A percentile compares a stretch with the other conserved stretches of the same genome.
These are phyloP conservation scores for Unio pictorum DNA, from an alignment of 2,888 invertebrate genomes.

Conservation along the genomic window DNA sequence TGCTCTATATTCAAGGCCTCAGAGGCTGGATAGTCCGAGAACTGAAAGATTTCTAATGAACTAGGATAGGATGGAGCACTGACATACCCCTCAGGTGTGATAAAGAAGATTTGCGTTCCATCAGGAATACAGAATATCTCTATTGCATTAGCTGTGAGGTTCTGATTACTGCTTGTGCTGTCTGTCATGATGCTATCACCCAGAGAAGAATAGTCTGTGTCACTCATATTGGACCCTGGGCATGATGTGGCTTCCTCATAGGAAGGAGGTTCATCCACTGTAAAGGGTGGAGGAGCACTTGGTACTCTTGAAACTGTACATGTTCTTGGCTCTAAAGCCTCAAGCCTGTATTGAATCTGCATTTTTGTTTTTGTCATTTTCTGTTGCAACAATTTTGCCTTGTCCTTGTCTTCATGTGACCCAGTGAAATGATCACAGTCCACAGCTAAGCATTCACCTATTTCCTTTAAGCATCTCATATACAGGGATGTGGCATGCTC, in stretches of 20 bases:
- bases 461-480: conserved; percentile 76
- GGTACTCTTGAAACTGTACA: conserved; percentile 11
- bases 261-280: conserved; percentile 58
- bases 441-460: conserved; percentile 76
- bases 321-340: conserved; percentile 61
- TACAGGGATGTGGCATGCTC: conserved; percentile 76
- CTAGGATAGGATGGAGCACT: conserved; percentile 78
- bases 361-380: conserved; percentile 77
- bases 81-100: conserved; percentile 79
- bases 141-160: conserved; percentile 50
- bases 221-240: conserved; percentile 15
- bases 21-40: conserved; percentile 52
- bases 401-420: conserved; percentile 73
- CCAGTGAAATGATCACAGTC: conserved; percentile 71
- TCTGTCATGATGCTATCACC: conserved; percentile 57
- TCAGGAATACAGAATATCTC: conserved; percentile 76
- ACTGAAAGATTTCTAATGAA: conserved; percentile 74
- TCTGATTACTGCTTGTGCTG: conserved; percentile 23
- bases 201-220: conserved; percentile 42
- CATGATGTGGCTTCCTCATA: conserved; percentile 64
- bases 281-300: conserved; percentile 40
- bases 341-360: conserved; percentile 69
- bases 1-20: conserved; percentile 18
- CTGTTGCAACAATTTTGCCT: conserved; percentile 70
- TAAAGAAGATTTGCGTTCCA: conserved; percentile 80